Evolutionary conservation across 2,797 vertebrate genomes (phyloP).

Genomic region (Silurus aristotelis): DNA sequence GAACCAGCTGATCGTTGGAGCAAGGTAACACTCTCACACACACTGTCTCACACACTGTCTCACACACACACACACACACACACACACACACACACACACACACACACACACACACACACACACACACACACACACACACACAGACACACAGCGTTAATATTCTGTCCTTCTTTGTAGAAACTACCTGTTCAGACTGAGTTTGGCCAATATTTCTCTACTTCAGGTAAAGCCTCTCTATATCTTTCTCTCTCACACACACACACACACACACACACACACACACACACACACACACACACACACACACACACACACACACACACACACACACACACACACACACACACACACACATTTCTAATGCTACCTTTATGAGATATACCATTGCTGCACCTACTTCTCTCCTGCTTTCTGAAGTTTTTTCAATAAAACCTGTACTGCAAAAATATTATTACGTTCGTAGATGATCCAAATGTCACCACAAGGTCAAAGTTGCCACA

Average conservation of each 20-base stretch:
- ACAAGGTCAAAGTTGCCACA: not conserved
- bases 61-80: constrained; percentile 9
- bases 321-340: constrained; percentile 23
- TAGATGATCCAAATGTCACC: too few relatives aligned
- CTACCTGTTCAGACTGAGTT: constrained; percentile 92
- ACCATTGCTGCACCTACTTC: not conserved
- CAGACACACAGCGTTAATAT: constrained; percentile 20
- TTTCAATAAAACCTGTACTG: not conserved
- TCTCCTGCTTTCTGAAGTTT: not conserved
- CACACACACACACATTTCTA: constrained; percentile 24
- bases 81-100: not conserved
- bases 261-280: constrained; percentile 14
- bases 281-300: not conserved
- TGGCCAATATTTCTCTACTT: constrained; percentile 88
- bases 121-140: not conserved
- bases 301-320: constrained; percentile 2
- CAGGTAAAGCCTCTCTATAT: constrained; percentile 76
- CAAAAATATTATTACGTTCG: not conserved
- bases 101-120: constrained; percentile 16
- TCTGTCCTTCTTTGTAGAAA: constrained; percentile 78
- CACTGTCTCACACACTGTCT: constrained; percentile 21
- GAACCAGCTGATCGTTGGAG: constrained; percentile 93
- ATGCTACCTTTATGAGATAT: not conserved
- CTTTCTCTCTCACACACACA: constrained; percentile 7
- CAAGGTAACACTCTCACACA: constrained; percentile 79